Evolutionary conservation across 2,797 vertebrate genomes (phyloP).

Genomic region (Ambastaia sidthimunki): DNA sequence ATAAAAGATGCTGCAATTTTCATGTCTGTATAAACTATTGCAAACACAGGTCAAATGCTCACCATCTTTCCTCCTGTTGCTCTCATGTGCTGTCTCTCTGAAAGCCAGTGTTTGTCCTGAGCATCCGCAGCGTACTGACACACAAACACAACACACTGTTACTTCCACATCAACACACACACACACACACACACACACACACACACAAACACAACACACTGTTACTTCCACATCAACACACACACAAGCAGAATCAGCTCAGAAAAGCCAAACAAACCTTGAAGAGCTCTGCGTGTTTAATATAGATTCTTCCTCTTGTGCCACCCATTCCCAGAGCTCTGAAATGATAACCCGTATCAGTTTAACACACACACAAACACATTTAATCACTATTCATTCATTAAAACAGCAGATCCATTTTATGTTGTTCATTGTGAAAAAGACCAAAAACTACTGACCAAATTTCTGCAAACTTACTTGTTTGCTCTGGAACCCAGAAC

Average conservation of each 20-base stretch:
- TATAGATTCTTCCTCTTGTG: constrained; percentile 96
- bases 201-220: constrained; percentile 47
- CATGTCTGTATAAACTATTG: neutral
- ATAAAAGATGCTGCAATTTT: neutral
- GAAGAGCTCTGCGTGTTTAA: constrained; percentile 95
- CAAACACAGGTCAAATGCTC: constrained; percentile 56
- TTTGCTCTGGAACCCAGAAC: constrained; percentile 97
- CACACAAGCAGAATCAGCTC: constrained; percentile 6
- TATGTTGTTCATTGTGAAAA: too few relatives aligned
- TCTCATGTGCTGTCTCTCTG: constrained; percentile 95
- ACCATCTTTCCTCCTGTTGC: constrained; percentile 98
- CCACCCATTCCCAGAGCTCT: constrained; percentile 98
- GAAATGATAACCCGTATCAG: constrained; percentile 53
- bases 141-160: constrained; percentile 23
- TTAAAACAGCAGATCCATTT: neutral
- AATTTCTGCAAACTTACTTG: constrained; percentile 82
- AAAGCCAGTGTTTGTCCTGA: constrained; percentile 98
- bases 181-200: too few relatives aligned
- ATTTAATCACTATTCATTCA: neutral
- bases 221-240: neutral
- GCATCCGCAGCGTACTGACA: constrained; percentile 93
- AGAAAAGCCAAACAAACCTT: constrained; percentile 81
- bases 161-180: neutral
- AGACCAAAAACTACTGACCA: too few relatives aligned
- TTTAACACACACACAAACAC: neutral